Percentiles rank a stretch among this genome's conserved stretches.
Conservation (phyloP, 2,888 invertebrate species). For the Elysia crispata region DNA sequence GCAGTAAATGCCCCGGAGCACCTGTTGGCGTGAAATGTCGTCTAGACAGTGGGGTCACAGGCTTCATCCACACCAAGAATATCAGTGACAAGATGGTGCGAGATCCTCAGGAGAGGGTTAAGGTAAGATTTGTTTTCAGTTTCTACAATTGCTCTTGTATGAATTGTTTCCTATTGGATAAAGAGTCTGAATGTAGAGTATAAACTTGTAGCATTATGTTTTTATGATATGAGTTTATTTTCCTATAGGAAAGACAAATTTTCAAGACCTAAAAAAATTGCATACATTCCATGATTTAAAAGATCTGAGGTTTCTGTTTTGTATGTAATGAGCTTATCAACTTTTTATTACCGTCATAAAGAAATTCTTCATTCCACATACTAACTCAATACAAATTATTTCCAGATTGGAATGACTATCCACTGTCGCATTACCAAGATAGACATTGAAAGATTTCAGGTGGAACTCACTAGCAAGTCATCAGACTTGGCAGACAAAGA, state of each 20-base stretch:
- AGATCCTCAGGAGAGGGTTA: constrained; percentile 94
- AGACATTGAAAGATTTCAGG: constrained; percentile 90
- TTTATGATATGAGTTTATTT: no score
- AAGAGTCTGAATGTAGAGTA: no score
- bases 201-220: no score
- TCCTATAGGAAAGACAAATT: neutral
- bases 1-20: constrained; percentile 93
- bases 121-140: constrained; percentile 78
- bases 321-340: neutral
- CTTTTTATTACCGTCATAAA: neutral
- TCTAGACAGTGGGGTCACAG: constrained; percentile 92
- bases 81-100: constrained; percentile 94
- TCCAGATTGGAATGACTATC: constrained; percentile 77
- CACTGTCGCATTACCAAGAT: constrained; percentile 94
- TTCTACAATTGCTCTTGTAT: no score
- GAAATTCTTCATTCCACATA: neutral
- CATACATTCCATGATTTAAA: neutral
- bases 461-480: constrained; percentile 93
- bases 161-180: no score
- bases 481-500: constrained; percentile 94
- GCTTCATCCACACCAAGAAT: constrained; percentile 95
- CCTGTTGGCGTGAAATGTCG: constrained; percentile 93
- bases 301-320: neutral
- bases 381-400: constrained; percentile 9
- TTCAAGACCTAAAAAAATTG: no score